Evolutionary conservation across 2,113 vertebrate species (phyloP), one percentile per base, ranked within the genome.

Genomic region (Cheilinus undulatus): DNA sequence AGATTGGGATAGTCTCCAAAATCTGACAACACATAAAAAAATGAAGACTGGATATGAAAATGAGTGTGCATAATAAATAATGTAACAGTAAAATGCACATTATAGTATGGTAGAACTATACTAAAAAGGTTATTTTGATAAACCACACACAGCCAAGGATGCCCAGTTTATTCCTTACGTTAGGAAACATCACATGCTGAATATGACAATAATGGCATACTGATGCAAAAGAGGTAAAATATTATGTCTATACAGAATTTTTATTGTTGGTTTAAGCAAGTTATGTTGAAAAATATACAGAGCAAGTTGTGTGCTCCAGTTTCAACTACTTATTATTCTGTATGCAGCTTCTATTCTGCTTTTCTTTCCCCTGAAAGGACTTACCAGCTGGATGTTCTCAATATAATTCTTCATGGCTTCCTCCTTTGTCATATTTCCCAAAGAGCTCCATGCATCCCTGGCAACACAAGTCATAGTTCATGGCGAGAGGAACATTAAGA

Each of bases 341-440:
- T 9, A 13, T 7, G 23, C 60, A 8, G 48, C 60, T 17, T 73
- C 28, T 49, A 26, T 38, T 63, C 15, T 22, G 42, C 57, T 48
- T 48, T 20, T n/a, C 30, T 64, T 72, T 72, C 68, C 60, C 9
- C 15, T 57, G 48, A 73, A 77, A 54, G 7, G 27, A 73, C 89
- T 88, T 89, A 98, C 98, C 94, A 96, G 95, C 92, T 99, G 97
- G 94, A 99, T 97, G 93, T 98, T 95, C 87, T 99, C 95, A 80
- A 99, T 90, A 83, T 99, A 99, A 24, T 95, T 96, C 91, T 93
- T 95, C 97, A 99, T 99, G 78, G 98, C 97, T 85, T 97, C 95
- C 82, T 97, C 95, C 88, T 95, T 97, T 52, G 96, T 93, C 96
- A 98, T 98, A 70, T 96, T 91, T 80, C 97, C 97, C 84, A 99